Evolutionary conservation across 2,888 invertebrate species (phyloP), one percentile per base, ranked within the genome.

Genomic region (Hydroisotoma schaefferi): DNA sequence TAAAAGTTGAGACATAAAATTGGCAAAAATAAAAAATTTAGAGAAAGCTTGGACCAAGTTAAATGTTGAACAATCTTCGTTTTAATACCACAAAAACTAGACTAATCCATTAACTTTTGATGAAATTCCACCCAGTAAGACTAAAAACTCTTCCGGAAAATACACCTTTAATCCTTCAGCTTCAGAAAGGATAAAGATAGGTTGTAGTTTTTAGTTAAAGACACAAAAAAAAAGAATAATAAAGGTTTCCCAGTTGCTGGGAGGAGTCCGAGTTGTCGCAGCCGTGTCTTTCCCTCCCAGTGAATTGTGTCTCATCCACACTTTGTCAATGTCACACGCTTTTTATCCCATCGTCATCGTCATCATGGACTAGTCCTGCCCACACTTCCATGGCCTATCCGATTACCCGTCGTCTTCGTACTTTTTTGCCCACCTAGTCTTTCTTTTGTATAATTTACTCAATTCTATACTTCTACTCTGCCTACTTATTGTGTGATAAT

Each of bases 271-370:
- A 46, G 23, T 46, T 46, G 46, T 46, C 53, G 53, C 53, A 53
- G 53, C 53, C 40, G 53, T 40, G 53, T 40, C 53, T 53, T 53
- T 53, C 53, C 53, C 52, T 28, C 38, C 52, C 40, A n/a, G 43
- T 26, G 12, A 10, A 5, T 40, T 25, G 3, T 40, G 23, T 53
- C 53, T 23, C 49, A 22, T 33, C 53, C 40, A 37, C 52, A 37
- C 40, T 53, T 53, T 53, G 53, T 53, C 53, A 53, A 4, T 53
- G 53, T 53, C 53, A 53, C 25, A 38, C 53, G 53, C 53, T 53
- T 53, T 53, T 53, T 53, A 53, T 53, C 52, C 38, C n/a, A n/a
- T n/a, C n/a, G n/a, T n/a, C n/a, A n/a, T n/a, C n/a, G n/a, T n/a
- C n/a, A n/a, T n/a, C n/a, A n/a, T 40, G 8, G 8, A 40, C 40